A percentile compares a stretch with the other conserved stretches of the same genome.
Evolutionary conservation across 2,888 invertebrate genomes (phyloP).

Genomic region (Agapostemon virescens): DNA sequence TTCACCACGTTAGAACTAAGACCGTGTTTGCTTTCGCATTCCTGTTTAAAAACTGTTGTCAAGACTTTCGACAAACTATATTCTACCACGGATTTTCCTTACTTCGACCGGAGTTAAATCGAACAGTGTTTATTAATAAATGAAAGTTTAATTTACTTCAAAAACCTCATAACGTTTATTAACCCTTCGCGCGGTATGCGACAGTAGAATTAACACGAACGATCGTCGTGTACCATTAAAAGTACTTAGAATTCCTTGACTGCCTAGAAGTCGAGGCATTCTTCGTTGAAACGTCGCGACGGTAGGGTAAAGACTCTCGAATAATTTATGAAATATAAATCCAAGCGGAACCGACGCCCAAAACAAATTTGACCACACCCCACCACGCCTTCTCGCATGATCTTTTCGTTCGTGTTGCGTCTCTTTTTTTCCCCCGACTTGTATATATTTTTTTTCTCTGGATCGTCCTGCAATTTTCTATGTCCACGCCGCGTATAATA

Average conservation of each 20-base stretch:
- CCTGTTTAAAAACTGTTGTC: too few relatives aligned
- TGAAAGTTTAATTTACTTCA: too few relatives aligned
- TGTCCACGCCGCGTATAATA: conserved; percentile 57
- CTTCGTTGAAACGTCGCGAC: conserved; percentile 53
- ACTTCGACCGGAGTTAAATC: too few relatives aligned
- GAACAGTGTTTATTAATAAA: too few relatives aligned
- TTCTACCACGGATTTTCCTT: too few relatives aligned
- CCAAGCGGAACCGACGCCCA: conserved; percentile 71
- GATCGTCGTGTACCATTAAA: conserved; percentile 12
- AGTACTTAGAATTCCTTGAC: conserved; percentile 16
- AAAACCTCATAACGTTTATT: too few relatives aligned
- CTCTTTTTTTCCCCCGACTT: conserved; percentile 6
- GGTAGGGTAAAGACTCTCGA: conserved; percentile 33
- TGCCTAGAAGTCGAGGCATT: conserved; percentile 1
- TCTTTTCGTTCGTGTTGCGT: conserved; percentile 41
- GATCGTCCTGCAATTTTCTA: conserved; percentile 52
- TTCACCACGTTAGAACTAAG: too few relatives aligned
- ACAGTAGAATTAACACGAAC: background rate
- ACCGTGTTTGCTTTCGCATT: too few relatives aligned
- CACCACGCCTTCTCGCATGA: conserved; percentile 71
- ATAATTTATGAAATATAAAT: conserved; percentile 78
- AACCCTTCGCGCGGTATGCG: too few relatives aligned
- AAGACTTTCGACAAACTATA: too few relatives aligned
- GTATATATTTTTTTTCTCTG: background rate
- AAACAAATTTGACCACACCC: conserved; percentile 78